Base-by-base conservation (phyloP, 2,797 vertebrate species). In the Gephyroberyx darwinii region DNA sequence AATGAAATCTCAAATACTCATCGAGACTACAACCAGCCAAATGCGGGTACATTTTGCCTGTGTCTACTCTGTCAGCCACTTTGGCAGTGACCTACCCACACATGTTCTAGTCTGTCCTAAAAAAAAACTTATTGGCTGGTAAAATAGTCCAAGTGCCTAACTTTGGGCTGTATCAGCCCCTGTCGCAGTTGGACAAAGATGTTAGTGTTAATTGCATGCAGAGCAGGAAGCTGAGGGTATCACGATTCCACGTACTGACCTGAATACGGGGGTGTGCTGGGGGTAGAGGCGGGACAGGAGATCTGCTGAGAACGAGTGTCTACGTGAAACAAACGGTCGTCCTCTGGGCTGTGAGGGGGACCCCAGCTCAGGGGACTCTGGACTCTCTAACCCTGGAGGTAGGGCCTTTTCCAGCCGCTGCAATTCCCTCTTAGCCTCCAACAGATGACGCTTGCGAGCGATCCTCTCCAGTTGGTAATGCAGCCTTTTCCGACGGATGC, bases 401-500 rank as follows among this genome's bases (percentile, higher is more conserved):
- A 93, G 89, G 37, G 75, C 77, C 53, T 88, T 92, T 85, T 96
- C 95, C 75, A 97, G 89, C 57, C 91, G 91, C 85, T 96, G 95
- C 58, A 96, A 92, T 69, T 95, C 95, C 80, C 91, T 92, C 69
- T 96, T 97, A 35, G 95, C 94, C 73, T 97, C 96, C 83, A 98
- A 67, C 5, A 97, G 88, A 69, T 94, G 96, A 65, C 93, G 93
- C 85, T 98, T 98, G 73, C 94, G 95, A 74, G 94, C 90, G 31
- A 96, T 95, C 84, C 93, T 95, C 84, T 96, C 94, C 77, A 98
- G 86, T 63, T 96, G 96, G 75, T 94, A 95, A 17, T 91, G 94
- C 53, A 96, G 90, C 69, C 92, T 95, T 71, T 95, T 98, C 30
- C 84, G 81, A 9, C 84, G 84, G 53, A 96, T 86, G 61, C 90